Base-by-base conservation (phyloP, 1,140 invertebrate species). In the Marisa cornuarietis region DNA sequence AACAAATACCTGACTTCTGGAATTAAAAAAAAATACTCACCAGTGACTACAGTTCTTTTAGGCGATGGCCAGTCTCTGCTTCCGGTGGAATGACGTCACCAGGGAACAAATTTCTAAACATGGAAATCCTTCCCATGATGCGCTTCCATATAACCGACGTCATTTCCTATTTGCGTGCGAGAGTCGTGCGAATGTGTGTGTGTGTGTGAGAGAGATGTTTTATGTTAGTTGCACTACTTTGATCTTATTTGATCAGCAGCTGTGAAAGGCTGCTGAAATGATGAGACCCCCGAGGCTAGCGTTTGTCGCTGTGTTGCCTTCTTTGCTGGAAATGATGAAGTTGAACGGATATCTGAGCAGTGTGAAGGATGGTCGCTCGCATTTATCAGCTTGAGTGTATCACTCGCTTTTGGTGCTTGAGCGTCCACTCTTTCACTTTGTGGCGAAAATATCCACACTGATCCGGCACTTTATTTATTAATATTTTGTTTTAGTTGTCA, bases 81-180 rank as follows among this genome's bases (percentile, higher is more conserved):
- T 77, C 76, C 76, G 76, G 76, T 54, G 65, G 68, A 77, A 68
- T 77, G 76, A 77, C 76, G 76, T 77, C 76, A 77, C 76, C 65
- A 73, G 65, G 42, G 26, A 52, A 26, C 62, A 63, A 66, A 77
- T 31, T 77, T 77, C 76, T 77, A 68, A 69, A 77, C 68, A 77
- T 68, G 76, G 76, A 69, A 66, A 68, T 62, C 76, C 26, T 77
- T 77, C 76, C 76, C 76, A 77, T 65, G 68, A 68, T 68, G 9
- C 76, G 13, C 14, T 52, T 24, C 22, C 8, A 31, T 18, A 14
- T n/a, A 1, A 31, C 22, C 18, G 54, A 22, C 63, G 63, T 77
- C 76, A 77, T 51, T 77, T 77, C 76, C 76, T 49, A 24, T 58
- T 13, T 24, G 26, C 14, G 42, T 49, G 31, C 20, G 71, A 18